Evolutionary conservation across 2,888 invertebrate species (phyloP).

Genomic region (Corbicula japonica): DNA sequence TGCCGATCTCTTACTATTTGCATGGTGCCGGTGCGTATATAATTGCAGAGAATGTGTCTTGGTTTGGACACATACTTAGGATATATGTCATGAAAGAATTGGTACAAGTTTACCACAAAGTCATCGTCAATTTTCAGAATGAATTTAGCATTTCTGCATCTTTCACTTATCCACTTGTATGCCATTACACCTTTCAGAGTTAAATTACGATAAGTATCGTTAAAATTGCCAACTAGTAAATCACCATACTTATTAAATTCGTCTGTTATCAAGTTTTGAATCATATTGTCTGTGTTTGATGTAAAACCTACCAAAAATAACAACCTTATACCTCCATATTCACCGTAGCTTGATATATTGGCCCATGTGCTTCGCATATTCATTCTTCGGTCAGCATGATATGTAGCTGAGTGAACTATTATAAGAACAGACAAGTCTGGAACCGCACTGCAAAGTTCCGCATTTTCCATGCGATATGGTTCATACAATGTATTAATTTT

Average conservation of each 20-base stretch:
- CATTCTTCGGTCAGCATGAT: conserved; percentile 3
- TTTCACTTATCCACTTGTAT: conserved; percentile 34
- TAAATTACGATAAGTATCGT: conserved; percentile 26
- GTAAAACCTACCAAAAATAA: conserved; percentile 28
- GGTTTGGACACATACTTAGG: too few species aligned
- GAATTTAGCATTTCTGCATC: conserved; percentile 61
- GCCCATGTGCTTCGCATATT: conserved; percentile 20
- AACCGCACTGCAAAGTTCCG: neutral
- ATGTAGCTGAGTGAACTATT: neutral
- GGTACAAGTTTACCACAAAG: conserved; percentile 54
- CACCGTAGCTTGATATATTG: conserved; percentile 38
- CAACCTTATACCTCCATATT: neutral
- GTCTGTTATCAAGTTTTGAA: conserved; percentile 10
- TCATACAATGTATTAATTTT: neutral
- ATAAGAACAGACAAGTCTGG: neutral
- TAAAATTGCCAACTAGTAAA: conserved; percentile 39
- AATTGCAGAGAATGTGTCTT: neutral
- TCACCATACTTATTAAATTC: conserved; percentile 26
- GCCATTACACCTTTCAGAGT: conserved; percentile 38
- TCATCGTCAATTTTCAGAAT: conserved; percentile 71
- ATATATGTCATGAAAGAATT: neutral
- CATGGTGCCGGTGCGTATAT: neutral
- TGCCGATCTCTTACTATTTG: neutral
- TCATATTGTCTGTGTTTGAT: neutral
- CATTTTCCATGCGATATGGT: neutral